Percentiles rank a stretch among this genome's conserved stretches.
These are phyloP conservation scores for Cygnus buccinator DNA, from an alignment of 2,113 vertebrate genomes.

Conservation along the genomic window DNA sequence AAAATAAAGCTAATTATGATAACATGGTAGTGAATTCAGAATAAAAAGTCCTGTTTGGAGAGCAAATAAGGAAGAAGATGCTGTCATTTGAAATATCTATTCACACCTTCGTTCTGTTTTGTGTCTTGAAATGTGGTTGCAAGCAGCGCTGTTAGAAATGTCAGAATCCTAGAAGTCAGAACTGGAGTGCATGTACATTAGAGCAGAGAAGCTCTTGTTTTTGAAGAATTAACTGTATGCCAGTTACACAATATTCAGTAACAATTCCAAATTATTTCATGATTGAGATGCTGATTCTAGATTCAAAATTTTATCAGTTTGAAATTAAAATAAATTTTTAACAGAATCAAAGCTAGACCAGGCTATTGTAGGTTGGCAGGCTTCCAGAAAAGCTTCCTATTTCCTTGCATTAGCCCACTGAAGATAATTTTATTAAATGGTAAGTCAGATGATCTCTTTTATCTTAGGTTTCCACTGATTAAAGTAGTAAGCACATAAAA, in stretches of 20 bases:
- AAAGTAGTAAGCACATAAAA: not conserved
- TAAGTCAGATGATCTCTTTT: slow-evolving; percentile 47
- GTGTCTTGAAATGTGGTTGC: not conserved
- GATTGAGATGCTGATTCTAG: not conserved
- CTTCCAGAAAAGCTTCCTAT: not conserved
- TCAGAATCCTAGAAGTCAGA: not conserved
- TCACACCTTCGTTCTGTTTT: not conserved
- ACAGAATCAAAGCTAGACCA: slow-evolving; percentile 24
- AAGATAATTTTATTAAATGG: slow-evolving; percentile 60
- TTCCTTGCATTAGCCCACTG: slow-evolving; percentile 17
- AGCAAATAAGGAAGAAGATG: not conserved
- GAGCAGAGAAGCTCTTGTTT: not conserved
- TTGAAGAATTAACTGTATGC: not conserved
- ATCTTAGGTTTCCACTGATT: not conserved
- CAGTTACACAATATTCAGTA: not conserved
- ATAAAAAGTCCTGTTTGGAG: not conserved
- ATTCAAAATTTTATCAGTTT: slow-evolving; percentile 1
- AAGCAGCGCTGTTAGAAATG: not conserved
- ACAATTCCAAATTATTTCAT: not conserved
- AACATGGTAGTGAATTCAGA: not conserved
- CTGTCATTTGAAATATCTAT: not conserved
- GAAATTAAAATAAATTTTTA: slow-evolving; percentile 50
- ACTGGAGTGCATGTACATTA: not conserved
- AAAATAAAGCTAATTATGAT: not conserved
- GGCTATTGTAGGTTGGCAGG: not conserved